These are phyloP conservation scores for Syngnathoides biaculeatus DNA, from an alignment of 2,113 vertebrate genomes.

Conservation along the genomic window DNA sequence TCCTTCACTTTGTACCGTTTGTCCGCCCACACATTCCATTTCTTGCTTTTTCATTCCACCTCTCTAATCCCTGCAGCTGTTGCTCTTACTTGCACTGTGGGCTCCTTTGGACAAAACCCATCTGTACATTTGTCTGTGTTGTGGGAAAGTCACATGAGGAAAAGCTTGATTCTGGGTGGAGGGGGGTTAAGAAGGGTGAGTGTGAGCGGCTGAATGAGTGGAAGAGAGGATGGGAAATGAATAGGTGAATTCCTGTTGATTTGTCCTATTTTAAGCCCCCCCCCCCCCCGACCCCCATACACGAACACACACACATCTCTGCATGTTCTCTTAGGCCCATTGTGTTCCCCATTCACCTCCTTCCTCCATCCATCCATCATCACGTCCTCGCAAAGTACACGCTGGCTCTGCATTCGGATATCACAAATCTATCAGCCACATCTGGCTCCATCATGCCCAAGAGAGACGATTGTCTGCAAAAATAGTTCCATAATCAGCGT, in stretches of 20 bases:
- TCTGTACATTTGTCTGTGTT: slow-evolving; percentile 11
- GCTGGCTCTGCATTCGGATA: slow-evolving; percentile 31
- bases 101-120: slow-evolving; percentile 46
- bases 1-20: slow-evolving; percentile 5
- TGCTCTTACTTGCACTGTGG: slow-evolving; percentile 54
- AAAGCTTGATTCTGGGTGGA: slow-evolving; percentile 28
- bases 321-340: slow-evolving; percentile 54
- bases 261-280: slow-evolving; percentile 21
- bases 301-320: slow-evolving; percentile 29
- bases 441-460: slow-evolving; percentile 40
- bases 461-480: slow-evolving; percentile 31
- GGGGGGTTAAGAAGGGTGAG: slow-evolving; percentile 5
- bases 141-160: slow-evolving; percentile 15
- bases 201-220: slow-evolving; percentile 17
- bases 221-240: slow-evolving; percentile 46
- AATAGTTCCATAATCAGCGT: slow-evolving; percentile 38
- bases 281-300: slow-evolving; percentile 31
- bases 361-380: slow-evolving; percentile 57
- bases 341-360: slow-evolving; percentile 59
- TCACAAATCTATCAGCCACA: slow-evolving; percentile 64
- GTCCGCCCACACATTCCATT: slow-evolving; percentile 19
- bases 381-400: slow-evolving; percentile 45
- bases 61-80: slow-evolving; percentile 67
- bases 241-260: slow-evolving; percentile 18
- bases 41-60: slow-evolving; percentile 39